These are phyloP conservation scores for Acanthopleura granulata DNA, from an alignment of 2,888 invertebrate genomes.

Conservation along the genomic window DNA sequence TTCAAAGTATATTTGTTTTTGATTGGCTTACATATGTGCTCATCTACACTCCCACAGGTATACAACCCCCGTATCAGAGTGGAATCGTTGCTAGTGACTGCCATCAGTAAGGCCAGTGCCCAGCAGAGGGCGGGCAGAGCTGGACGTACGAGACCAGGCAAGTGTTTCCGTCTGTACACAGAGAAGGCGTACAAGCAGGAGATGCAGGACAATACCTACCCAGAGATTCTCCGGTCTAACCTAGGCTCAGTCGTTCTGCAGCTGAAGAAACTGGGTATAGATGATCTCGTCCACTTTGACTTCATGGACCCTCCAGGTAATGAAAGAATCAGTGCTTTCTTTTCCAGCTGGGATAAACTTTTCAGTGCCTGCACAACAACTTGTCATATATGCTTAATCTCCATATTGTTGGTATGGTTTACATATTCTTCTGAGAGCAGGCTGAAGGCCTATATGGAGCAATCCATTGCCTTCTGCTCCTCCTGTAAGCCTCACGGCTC, in stretches of 20 bases:
- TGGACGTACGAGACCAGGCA: slow-evolving; percentile 97
- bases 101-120: slow-evolving; percentile 98
- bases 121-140: slow-evolving; percentile 98
- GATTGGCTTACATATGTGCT: too few species aligned
- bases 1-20: too few species aligned
- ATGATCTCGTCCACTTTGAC: slow-evolving; percentile 99
- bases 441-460: too few species aligned
- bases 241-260: slow-evolving; percentile 98
- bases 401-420: too few species aligned
- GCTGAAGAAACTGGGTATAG: slow-evolving; percentile 97
- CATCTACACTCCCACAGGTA: slow-evolving; percentile 71
- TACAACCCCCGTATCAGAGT: slow-evolving; percentile 92
- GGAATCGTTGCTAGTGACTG: slow-evolving; percentile 96
- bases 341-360: too few species aligned
- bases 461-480: too few species aligned
- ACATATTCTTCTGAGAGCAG: too few species aligned
- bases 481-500: too few species aligned
- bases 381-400: too few species aligned
- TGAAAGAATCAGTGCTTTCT: too few species aligned
- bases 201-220: slow-evolving; percentile 99
- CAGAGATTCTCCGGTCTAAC: slow-evolving; percentile 92
- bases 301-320: slow-evolving; percentile 98
- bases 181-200: slow-evolving; percentile 87
- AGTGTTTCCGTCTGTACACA: slow-evolving; percentile 91
- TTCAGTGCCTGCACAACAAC: too few species aligned